phyloP scores from a whole-genome alignment of 2,113 vertebrate genomes.

The Mustelus asterias region DNA sequence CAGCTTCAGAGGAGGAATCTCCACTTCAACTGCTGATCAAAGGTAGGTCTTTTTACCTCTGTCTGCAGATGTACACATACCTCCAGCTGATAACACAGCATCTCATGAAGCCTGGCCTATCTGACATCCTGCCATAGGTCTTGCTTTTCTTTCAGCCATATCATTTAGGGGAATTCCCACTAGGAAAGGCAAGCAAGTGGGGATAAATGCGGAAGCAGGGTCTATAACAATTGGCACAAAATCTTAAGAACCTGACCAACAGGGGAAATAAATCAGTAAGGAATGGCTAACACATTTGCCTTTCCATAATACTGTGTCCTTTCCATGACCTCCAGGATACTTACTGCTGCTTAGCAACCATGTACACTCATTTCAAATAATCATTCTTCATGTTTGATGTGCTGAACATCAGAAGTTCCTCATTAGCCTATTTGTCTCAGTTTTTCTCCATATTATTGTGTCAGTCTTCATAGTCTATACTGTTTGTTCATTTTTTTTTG shows the following conservation, averaged over 20 bases:
- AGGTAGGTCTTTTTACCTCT: neutral
- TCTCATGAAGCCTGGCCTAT: neutral
- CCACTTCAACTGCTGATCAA: neutral
- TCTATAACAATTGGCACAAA: neutral
- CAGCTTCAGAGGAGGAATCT: neutral
- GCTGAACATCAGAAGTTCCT: neutral
- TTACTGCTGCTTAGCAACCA: neutral
- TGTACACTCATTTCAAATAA: neutral
- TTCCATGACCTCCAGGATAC: neutral
- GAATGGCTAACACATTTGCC: neutral
- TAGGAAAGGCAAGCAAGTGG: neutral
- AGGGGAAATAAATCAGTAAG: neutral
- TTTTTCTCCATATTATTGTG: neutral
- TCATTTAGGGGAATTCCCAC: neutral
- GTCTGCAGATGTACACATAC: neutral
- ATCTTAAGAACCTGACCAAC: neutral
- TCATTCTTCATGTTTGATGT: neutral
- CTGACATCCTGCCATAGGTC: neutral
- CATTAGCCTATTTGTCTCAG: neutral
- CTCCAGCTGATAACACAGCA: neutral
- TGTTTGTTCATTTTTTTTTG: neutral
- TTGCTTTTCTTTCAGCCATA: neutral
- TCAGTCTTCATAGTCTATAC: neutral
- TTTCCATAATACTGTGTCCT: constrained; percentile 1
- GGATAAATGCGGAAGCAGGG: neutral